Percentiles rank a stretch among this genome's conserved stretches.
Evolutionary conservation across 2,797 vertebrate species (phyloP).

Genomic region (Fringilla coelebs): DNA sequence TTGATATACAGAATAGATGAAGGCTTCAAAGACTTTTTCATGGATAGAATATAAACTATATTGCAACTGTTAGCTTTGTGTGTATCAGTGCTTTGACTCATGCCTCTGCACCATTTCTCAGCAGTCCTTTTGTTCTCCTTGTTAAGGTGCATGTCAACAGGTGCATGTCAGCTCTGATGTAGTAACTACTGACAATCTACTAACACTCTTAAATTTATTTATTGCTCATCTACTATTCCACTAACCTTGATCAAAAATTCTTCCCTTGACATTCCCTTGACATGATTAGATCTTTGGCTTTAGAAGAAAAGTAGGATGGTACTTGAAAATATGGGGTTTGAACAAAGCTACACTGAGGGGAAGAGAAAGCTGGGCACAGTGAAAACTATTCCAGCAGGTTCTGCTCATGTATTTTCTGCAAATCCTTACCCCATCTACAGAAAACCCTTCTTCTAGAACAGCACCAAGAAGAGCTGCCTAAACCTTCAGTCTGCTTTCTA

Average conservation of each 20-base stretch:
- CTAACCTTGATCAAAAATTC: not conserved
- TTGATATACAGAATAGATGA: not conserved
- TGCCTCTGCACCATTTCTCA: not conserved
- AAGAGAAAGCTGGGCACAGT: not conserved
- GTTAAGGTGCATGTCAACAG: not conserved
- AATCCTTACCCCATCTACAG: not conserved
- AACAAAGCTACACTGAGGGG: not conserved
- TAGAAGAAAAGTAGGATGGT: not conserved
- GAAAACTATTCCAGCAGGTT: not conserved
- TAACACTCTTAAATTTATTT: not conserved
- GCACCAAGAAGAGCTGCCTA: not conserved
- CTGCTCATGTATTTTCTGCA: not conserved
- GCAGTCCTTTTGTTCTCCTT: not conserved
- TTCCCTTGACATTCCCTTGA: not conserved
- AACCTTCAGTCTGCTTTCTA: not conserved
- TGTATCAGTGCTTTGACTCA: not conserved
- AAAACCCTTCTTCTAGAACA: not conserved
- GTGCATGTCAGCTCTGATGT: rapidly evolving
- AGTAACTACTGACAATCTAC: not conserved
- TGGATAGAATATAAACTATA: not conserved
- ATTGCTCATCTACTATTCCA: not conserved
- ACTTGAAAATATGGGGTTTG: not conserved
- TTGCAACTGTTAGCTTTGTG: not conserved
- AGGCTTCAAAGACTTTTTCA: not conserved
- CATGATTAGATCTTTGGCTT: not conserved